Base-by-base conservation (phyloP, 2,113 vertebrate species). In the Alligator sinensis region DNA sequence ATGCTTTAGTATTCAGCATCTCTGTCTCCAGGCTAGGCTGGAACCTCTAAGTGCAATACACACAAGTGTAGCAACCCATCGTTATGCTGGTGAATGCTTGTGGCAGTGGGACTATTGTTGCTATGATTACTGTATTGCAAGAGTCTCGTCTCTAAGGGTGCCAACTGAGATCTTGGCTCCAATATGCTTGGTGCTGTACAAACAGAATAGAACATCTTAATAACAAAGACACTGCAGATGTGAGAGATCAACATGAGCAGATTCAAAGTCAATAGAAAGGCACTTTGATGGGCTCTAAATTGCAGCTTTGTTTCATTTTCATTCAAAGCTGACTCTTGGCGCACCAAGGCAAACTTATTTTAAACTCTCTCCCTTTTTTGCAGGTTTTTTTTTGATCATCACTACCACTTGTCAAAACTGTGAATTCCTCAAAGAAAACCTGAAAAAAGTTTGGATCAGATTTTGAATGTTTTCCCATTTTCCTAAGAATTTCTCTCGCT, bases 201-300 rank as follows among this genome's bases (percentile, higher is more conserved):
- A 84, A 68, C 59, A 92, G 62, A 8, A 84, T 62, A 92, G 95
- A 17, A 70, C 68, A 47, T 47, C 47, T 47, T 47, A 47, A 47
- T 47, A 47, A 47, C 47, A 47, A 9, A 47, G 47, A 47, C 47
- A 47, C 47, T 47, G 47, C 47, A 47, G 9, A 47, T 47, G 47
- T 47, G 47, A 47, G 7, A 47, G 47, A 47, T 47, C 47, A 47
- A 47, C 47, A 47, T 9, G 47, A 47, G 47, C 47, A 47, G 47
- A 47, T 47, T 47, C 47, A 47, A 93, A 94, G 87, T 38, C 64
- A 96, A 87, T 55, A 84, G 74, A 94, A 91, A 77, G 34, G 22
- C 77, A 25, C 22, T 93, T 93, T 54, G 14, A 75, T 5, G 89
- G 70, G 84, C 80, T 92, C 92, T 89, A 89, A 47, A 47, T 47